Base-by-base conservation (phyloP, 1,140 invertebrate species). In the Ceratina calcarata region DNA sequence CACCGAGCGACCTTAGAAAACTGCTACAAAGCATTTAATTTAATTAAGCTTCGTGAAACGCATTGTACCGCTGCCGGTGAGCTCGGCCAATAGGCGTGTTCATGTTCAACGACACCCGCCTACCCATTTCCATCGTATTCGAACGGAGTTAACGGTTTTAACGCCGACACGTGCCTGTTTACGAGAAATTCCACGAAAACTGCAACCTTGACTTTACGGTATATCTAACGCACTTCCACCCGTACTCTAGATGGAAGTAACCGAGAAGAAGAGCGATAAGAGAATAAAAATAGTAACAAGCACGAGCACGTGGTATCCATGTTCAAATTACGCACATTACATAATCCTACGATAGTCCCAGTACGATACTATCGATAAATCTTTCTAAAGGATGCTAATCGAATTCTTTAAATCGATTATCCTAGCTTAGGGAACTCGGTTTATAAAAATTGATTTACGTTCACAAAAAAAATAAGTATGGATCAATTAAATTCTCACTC, bases 1-100 rank as follows among this genome's bases (percentile, higher is more conserved):
- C 24, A 75, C 24, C 80, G 81, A 86, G 79, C 82, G 88, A 90
- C 80, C 83, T 89, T 88, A 87, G 82, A 85, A 88, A 90, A 88
- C 73, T 78, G 57, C 79, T 72, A 66, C 81, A 74, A 58, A 64
- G 58, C 73, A 37, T 78, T 88, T 85, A 86, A 86, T 86, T 87
- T 85, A 83, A 88, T 89, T 82, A 86, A 79, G 80, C 76, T 65
- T 51, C 66, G 62, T 58, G 81, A 83, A 79, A 74, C 68, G 61
- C 37, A 45, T 45, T 45, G 37, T 69, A 60, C 80, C 32, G 66
- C 32, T 6, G 60, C 71, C 73, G 76, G 81, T 72, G 65, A 85
- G 62, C n/a, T 18, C 55, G 74, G 84, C 70, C 75, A 77, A 73
- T 86, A 81, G 85, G 85, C 61, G 84, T 83, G 85, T 66, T 73